Conservation (phyloP, 2,113 vertebrate genomes). For the Ifrita kowaldi region DNA sequence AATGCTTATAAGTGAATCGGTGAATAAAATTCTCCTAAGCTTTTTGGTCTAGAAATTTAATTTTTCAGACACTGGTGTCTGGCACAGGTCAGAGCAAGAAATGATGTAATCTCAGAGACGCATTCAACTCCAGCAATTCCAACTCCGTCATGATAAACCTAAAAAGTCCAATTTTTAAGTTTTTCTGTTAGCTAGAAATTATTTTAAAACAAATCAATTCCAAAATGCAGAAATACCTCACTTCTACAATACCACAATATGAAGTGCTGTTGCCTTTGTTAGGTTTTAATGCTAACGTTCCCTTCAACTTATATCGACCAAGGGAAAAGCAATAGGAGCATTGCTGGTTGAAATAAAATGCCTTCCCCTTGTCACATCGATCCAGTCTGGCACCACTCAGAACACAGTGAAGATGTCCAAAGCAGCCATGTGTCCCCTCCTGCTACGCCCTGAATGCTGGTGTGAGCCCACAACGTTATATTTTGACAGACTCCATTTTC, state of each 20-base stretch:
- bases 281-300: background rate
- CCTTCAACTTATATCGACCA: background rate
- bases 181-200: background rate
- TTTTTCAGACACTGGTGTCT: background rate
- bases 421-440: background rate
- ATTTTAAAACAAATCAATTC: background rate
- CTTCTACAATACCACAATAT: background rate
- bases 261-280: background rate
- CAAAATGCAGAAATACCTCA: background rate
- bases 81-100: background rate
- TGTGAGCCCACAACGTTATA: background rate
- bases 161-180: background rate
- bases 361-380: background rate
- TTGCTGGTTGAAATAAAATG: background rate
- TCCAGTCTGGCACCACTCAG: background rate
- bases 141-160: background rate
- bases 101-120: background rate
- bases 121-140: background rate
- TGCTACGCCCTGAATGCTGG: background rate
- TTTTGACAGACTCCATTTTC: background rate
- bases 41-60: background rate
- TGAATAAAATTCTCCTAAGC: background rate
- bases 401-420: background rate
- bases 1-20: background rate
- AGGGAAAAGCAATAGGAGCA: background rate